Evolutionary conservation across 30 jellyfish, hydroid and myxozoan genomes (phyloP), one percentile per base, ranked within the genome.

Genomic region (Pelagia noctiluca): DNA sequence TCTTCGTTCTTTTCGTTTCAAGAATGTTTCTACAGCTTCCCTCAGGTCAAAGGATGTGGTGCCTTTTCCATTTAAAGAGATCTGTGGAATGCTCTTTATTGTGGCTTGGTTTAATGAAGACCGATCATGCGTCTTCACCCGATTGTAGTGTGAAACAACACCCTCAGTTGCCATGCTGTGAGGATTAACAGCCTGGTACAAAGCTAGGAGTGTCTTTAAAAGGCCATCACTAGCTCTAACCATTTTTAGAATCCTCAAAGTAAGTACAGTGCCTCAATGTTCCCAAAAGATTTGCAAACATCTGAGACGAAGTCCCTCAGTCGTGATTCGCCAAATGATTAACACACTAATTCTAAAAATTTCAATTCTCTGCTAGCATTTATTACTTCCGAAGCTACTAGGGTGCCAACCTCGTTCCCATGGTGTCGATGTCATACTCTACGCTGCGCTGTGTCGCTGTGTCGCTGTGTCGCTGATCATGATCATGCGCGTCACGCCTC

Each of bases 321-420:
- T 63, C 28, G 11, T 13, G 77, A 13, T 63, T 63, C 77, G 7
- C 52, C 77, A 25, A 63, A 63, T 5, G 28, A 21, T 7, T 63
- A 22, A 34, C 77, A 34, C 29, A 63, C 77, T 3, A 63, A 63
- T 25, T n/a, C n/a, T n/a, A n/a, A n/a, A n/a, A n/a, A n/a, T n/a
- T n/a, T n/a, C n/a, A n/a, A n/a, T n/a, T 63, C 77, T 25, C 77
- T 63, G 77, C 77, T 63, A 3, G 77, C 77, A 63, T 63, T 22
- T 2, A 63, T 63, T 63, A 63, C 23, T 63, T 63, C 60, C 24
- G n/a, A n/a, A n/a, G n/a, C n/a, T n/a, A n/a, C n/a, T n/a, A n/a
- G n/a, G n/a, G n/a, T n/a, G n/a, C n/a, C n/a, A n/a, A n/a, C n/a
- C n/a, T n/a, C n/a, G n/a, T n/a, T n/a, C n/a, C n/a, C n/a, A n/a